Evolutionary conservation across 1,140 invertebrate species (phyloP).

Genomic region (Drosophila ficusphila): DNA sequence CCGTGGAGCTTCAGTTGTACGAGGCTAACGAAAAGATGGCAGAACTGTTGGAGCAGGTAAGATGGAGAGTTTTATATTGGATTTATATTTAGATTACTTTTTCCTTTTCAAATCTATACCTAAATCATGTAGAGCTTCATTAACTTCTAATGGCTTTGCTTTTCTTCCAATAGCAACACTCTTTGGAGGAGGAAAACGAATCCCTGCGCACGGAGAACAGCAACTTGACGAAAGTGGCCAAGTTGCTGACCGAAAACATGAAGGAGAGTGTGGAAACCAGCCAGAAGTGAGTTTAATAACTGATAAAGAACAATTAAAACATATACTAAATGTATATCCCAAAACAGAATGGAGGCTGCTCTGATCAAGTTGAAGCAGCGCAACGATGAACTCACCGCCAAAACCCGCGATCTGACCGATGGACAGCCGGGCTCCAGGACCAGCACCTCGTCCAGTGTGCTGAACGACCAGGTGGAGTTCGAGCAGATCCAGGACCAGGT

Average conservation of each 20-base stretch:
- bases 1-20: conserved; percentile 80
- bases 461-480: conserved; percentile 62
- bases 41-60: conserved; percentile 79
- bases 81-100: background rate
- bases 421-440: conserved; percentile 50
- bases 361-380: conserved; percentile 80
- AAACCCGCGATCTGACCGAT: conserved; percentile 67
- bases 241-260: conserved; percentile 81
- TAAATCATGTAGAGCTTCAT: background rate
- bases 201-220: conserved; percentile 74
- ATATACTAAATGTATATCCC: background rate
- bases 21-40: conserved; percentile 84
- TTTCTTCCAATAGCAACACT: conserved; percentile 52
- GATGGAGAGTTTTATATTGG: too few relatives aligned
- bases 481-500: conserved; percentile 78
- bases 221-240: conserved; percentile 80
- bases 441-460: conserved; percentile 60
- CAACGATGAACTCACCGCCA: conserved; percentile 77
- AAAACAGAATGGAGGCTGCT: conserved; percentile 80
- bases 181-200: conserved; percentile 81
- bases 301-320: background rate
- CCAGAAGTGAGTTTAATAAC: conserved; percentile 47
- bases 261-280: conserved; percentile 80
- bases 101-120: too few relatives aligned
- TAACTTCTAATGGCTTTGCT: background rate